phyloP scores from a whole-genome alignment of 2,888 invertebrate genomes.

The Papilio elwesi region DNA sequence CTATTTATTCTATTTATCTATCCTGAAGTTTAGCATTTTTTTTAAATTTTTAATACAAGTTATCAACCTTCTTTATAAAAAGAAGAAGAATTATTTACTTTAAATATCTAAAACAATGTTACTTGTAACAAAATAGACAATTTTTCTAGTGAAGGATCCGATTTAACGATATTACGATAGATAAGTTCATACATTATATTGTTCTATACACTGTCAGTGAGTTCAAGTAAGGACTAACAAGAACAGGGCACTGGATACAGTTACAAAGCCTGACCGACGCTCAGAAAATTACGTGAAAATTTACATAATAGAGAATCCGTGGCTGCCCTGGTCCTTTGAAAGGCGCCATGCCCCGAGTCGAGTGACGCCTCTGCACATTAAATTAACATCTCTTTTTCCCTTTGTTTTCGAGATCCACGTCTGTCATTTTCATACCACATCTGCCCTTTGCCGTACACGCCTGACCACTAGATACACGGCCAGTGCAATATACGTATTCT shows the following conservation, averaged over 20 bases:
- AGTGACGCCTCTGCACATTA: slow-evolving; percentile 79
- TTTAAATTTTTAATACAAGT: no score
- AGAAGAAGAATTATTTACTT: no score
- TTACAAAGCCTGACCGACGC: slow-evolving; percentile 78
- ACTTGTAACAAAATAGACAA: no score
- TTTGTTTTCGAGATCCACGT: slow-evolving; percentile 70
- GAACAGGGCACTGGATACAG: slow-evolving; percentile 68
- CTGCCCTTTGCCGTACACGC: slow-evolving; percentile 24
- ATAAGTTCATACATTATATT: no score
- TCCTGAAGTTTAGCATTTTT: no score
- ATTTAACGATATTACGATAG: no score
- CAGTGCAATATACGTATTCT: neutral
- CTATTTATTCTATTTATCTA: no score
- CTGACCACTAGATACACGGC: neutral
- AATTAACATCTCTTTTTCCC: slow-evolving; percentile 79
- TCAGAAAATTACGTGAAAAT: slow-evolving; percentile 80
- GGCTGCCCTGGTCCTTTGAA: slow-evolving; percentile 80
- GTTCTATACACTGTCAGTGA: slow-evolving; percentile 50
- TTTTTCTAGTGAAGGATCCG: no score
- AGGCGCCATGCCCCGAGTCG: slow-evolving; percentile 69
- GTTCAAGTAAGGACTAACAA: slow-evolving; percentile 76
- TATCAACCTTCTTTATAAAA: no score
- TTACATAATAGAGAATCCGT: slow-evolving; percentile 84
- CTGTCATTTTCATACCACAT: slow-evolving; percentile 40
- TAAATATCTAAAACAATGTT: no score